Percentiles rank a stretch among this genome's conserved stretches.
Conservation (phyloP, 30 jellyfish, hydroid and myxozoan species). For the Rhopilema esculentum region DNA sequence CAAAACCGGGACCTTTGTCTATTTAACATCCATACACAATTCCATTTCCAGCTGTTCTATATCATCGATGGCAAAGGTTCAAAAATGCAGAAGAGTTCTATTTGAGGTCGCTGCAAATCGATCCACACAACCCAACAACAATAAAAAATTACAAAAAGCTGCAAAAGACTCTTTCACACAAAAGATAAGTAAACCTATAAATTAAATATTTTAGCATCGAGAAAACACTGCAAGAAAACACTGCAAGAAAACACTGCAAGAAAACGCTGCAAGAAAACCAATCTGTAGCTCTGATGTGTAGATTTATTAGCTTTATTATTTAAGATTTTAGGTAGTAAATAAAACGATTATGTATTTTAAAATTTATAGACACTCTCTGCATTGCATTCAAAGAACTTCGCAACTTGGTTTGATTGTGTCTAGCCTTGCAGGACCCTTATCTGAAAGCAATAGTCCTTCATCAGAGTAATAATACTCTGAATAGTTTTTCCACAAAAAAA, state of each 20-base stretch:
- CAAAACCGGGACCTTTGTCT: too few species aligned
- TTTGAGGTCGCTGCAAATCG: slow-evolving; percentile 56
- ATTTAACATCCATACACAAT: too few species aligned
- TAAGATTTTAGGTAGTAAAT: background rate
- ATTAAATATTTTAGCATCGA: too few species aligned
- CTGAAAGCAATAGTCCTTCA: too few species aligned
- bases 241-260: too few species aligned
- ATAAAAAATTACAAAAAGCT: slow-evolving; percentile 58
- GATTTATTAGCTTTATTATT: background rate
- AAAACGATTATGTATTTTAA: background rate
- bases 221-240: too few species aligned
- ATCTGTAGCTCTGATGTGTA: background rate
- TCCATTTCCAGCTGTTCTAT: slow-evolving; percentile 72
- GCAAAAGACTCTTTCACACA: slow-evolving; percentile 19
- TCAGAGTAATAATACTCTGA: too few species aligned
- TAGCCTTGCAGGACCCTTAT: background rate
- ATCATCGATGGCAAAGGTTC: slow-evolving; percentile 78
- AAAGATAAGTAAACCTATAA: background rate
- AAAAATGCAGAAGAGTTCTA: slow-evolving; percentile 64
- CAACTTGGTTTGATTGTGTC: too few species aligned
- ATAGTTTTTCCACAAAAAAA: too few species aligned
- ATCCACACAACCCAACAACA: slow-evolving; percentile 69
- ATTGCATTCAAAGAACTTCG: background rate
- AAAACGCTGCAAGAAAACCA: too few species aligned
- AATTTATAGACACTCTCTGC: background rate